Evolutionary conservation across 53 echinoderm and acorn worm species (phyloP).

Genomic region (Luidia sarsii): DNA sequence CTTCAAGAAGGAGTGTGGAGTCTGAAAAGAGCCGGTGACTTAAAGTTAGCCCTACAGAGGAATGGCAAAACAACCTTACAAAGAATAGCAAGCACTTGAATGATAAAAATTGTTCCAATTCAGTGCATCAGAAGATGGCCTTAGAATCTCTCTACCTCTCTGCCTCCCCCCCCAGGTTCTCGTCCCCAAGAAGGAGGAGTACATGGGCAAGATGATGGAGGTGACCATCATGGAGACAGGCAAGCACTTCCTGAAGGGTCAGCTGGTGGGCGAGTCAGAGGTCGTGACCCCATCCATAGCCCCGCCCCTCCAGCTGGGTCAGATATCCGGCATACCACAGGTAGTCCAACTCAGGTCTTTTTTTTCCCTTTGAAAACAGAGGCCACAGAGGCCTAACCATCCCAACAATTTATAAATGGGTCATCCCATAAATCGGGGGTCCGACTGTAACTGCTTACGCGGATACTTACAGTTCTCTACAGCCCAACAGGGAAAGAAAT

Average conservation of each 20-base stretch:
- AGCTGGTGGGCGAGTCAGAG: constrained; percentile 57
- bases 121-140: too few species aligned
- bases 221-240: constrained; percentile 87
- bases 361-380: not conserved
- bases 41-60: too few species aligned
- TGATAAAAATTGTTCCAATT: too few species aligned
- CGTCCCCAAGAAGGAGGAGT: constrained; percentile 82
- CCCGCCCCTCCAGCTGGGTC: constrained; percentile 64
- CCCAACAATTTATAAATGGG: not conserved
- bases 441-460: not conserved
- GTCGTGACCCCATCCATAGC: constrained; percentile 77
- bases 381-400: not conserved
- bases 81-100: too few species aligned
- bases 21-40: too few species aligned
- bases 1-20: too few species aligned
- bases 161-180: constrained; percentile 71
- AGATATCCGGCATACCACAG: constrained; percentile 65
- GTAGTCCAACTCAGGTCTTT: not conserved
- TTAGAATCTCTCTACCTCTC: too few species aligned
- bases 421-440: not conserved
- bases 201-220: constrained; percentile 87
- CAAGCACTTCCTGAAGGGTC: constrained; percentile 88
- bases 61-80: too few species aligned
- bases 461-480: not conserved
- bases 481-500: not conserved